Evolutionary conservation across 2,113 vertebrate species (phyloP), one percentile per base, ranked within the genome.

Genomic region (Engraulis encrasicolus): DNA sequence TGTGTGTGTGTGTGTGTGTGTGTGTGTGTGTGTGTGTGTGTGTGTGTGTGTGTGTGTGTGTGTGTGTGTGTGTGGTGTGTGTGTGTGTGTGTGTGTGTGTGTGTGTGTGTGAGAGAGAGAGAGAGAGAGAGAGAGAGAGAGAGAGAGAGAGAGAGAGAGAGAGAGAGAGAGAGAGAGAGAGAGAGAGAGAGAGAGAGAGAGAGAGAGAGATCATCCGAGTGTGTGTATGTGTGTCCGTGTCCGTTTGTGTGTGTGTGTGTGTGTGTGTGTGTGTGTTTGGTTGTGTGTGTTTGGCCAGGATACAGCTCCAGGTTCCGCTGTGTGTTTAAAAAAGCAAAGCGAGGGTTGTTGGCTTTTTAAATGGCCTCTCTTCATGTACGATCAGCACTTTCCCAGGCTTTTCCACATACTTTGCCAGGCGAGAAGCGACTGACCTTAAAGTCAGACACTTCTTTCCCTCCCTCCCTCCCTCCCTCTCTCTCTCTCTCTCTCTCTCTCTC

Each of bases 371-470:
- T 96, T 94, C 95, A 93, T 96, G 95, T 96, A 92, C 94, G 96
- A 95, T 96, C 94, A 95, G 95, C 94, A 94, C 95, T 96, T 97
- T 97, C 96, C 96, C 96, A 97, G 95, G 96, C 94, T 96, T 96
- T 97, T 95, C 94, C 94, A 93, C 93, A 94, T 94, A 94, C 91
- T 96, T 95, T 96, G 96, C 96, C 96, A 97, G 96, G 95, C 94
- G 93, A 92, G 80, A 61, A 96, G 95, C 94, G 95, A 96, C 96
- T 96, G 96, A 96, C 96, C 96, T 96, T 96, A 95, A 94, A 95
- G 95, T 95, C 96, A 96, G 95, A 96, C 95, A 95, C 96, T 97
- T 96, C 96, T 97, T 96, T 95, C 97, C 94, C 96, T n/a, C n/a
- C n/a, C n/a, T n/a, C n/a, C n/a, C n/a, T n/a, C n/a, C n/a, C n/a